Evolutionary conservation across 1,140 invertebrate species (phyloP).

Genomic region (Zophobas atratus): DNA sequence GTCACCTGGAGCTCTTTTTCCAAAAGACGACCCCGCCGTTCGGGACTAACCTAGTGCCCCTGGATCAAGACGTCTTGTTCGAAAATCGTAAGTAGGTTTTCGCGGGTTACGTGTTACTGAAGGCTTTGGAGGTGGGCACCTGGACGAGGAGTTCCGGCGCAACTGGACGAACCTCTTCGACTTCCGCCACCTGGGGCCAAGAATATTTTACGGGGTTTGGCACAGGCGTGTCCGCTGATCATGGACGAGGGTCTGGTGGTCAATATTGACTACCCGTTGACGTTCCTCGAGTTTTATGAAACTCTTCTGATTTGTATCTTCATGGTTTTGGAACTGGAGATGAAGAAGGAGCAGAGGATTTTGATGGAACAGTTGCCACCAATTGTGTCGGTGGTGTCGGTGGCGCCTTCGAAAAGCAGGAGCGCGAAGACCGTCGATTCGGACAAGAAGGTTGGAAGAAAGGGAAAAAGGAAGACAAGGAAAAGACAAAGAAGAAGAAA

Average conservation of each 20-base stretch:
- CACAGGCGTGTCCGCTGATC: conserved; percentile 63
- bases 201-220: conserved; percentile 62
- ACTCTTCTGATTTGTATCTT: conserved; percentile 63
- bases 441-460: not conserved
- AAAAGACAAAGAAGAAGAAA: conserved; percentile 30
- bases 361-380: not conserved
- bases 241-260: conserved; percentile 63
- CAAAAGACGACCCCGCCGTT: conserved; percentile 45
- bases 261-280: conserved; percentile 69
- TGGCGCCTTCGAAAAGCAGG: not conserved
- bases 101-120: not conserved
- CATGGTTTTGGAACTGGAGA: conserved; percentile 30
- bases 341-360: conserved; percentile 24
- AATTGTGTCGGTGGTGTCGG: not conserved
- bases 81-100: conserved; percentile 42
- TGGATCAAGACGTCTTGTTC: conserved; percentile 24
- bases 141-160: not conserved
- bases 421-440: not conserved
- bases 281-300: conserved; percentile 75
- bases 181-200: conserved; percentile 54
- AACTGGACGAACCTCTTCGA: conserved; percentile 46
- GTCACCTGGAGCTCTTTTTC: conserved; percentile 44
- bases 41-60: conserved; percentile 11
- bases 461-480: conserved; percentile 8
- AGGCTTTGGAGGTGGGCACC: not conserved